A percentile compares a stretch with the other conserved stretches of the same genome.
These are phyloP conservation scores for Anguilla pacifica DNA, from an alignment of 2,797 vertebrate species.

Conservation along the genomic window DNA sequence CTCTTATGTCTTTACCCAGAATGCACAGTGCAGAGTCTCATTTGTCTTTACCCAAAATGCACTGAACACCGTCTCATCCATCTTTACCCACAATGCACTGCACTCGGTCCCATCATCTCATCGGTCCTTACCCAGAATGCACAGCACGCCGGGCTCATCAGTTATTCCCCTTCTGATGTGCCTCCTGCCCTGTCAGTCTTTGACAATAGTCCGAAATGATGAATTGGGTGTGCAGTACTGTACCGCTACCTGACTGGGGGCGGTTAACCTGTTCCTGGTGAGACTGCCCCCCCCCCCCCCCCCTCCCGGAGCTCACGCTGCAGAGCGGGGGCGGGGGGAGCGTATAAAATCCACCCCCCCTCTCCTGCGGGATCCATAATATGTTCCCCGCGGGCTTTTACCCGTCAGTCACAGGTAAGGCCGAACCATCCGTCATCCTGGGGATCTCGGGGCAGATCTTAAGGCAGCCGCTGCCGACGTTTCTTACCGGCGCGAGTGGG, in stretches of 20 bases:
- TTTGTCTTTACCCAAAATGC: too few relatives aligned
- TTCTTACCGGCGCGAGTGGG: not conserved
- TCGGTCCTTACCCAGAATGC: not conserved
- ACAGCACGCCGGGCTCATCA: not conserved
- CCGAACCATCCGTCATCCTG: not conserved
- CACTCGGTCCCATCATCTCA: not conserved
- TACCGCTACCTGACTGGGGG: not conserved
- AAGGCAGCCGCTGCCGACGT: not conserved
- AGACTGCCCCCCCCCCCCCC: too few relatives aligned
- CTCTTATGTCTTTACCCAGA: too few relatives aligned
- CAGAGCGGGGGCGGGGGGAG: not conserved
- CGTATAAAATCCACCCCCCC: not conserved
- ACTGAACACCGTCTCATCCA: too few relatives aligned
- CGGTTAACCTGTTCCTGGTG: constrained; percentile 17
- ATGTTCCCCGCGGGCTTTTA: not conserved
- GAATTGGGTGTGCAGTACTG: constrained; percentile 4
- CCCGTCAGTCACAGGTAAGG: not conserved
- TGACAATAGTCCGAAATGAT: constrained; percentile 11
- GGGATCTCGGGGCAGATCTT: not conserved
- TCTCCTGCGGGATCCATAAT: not conserved
- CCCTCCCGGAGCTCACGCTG: not conserved
- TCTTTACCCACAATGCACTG: not conserved
- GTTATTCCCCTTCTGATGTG: not conserved
- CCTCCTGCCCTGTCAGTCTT: constrained; percentile 13
- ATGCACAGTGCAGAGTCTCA: not conserved